Evolutionary conservation across 2,113 vertebrate species (phyloP), one percentile per base, ranked within the genome.

Genomic region (Engraulis encrasicolus): DNA sequence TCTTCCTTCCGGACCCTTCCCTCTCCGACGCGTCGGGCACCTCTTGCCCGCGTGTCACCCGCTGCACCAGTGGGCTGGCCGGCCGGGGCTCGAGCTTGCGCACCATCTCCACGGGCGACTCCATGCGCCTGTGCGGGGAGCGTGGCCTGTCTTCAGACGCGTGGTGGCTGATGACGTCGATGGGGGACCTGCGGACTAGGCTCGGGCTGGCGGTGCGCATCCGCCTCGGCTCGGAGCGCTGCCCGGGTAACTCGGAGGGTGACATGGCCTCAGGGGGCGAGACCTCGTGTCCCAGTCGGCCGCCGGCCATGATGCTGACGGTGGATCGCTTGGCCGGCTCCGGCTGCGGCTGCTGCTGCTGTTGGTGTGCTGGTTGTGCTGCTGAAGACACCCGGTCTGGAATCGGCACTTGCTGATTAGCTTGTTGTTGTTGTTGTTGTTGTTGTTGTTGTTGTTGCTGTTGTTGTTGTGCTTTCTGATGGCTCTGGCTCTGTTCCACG

Each of bases 41-140:
- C 83, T 96, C 95, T 81, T 93, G 92, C 78, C 90, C 89, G 80
- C 91, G 88, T 50, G 91, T 89, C 81, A 93, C 91, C 34, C 91
- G 93, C 86, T 95, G 93, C 58, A 95, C 91, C 2, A 95, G 91
- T 0, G 95, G 94, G 89, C 95, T 95, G 3, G 90, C 88, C 66
- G 93, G 93, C 81, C 94, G 94, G 84, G 85, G 91, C 49, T 95
- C 94, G 34, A 95, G 91, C 61, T 93, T 94, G 7, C 91, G 93
- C 80, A 93, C 88, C 90, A 93, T 90, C 52, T 95, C 93, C 6
- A 91, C 38, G 80, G 91, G 91, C 0, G 92, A 92, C 9, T 93
- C 92, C 38, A 87, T 90, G 78, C 89, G 89, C 87, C 91, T 90
- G 81, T 86, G 61, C 78, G 84, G 84, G 49, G 88, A 61, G 0